Conservation (phyloP, 2,797 vertebrate genomes). For the Leptoclinus maculatus region DNA sequence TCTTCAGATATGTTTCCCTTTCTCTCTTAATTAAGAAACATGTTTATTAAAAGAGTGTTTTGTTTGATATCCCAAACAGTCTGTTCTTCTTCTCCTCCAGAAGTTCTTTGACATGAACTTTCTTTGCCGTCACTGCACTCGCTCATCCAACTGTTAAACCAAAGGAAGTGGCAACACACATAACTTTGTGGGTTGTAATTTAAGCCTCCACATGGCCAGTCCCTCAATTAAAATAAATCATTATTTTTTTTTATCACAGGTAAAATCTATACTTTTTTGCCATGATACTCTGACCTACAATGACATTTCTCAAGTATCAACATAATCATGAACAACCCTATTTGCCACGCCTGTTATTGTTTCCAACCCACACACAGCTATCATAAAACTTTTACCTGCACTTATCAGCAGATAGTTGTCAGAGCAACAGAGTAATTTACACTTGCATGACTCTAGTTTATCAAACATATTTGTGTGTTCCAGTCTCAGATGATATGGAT, state of each 20-base stretch:
- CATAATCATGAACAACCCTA: constrained; percentile 47
- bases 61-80: constrained; percentile 1
- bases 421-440: constrained; percentile 20
- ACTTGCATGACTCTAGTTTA: background rate
- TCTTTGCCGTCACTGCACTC: constrained; percentile 21
- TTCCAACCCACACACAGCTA: background rate
- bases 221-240: constrained; percentile 1
- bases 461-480: constrained; percentile 11
- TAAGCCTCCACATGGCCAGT: constrained; percentile 28
- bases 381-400: constrained; percentile 20
- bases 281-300: background rate
- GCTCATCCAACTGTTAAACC: constrained; percentile 67
- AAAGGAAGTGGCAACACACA: constrained; percentile 66
- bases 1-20: background rate
- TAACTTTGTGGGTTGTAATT: constrained; percentile 9
- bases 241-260: background rate
- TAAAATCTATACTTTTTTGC: constrained; percentile 19
- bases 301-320: constrained; percentile 38
- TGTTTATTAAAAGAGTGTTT: background rate
- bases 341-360: constrained; percentile 51
- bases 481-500: constrained; percentile 11
- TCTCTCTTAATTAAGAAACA: background rate
- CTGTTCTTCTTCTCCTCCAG: background rate
- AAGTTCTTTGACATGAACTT: constrained; percentile 31
- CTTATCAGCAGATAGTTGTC: constrained; percentile 4